A percentile compares a stretch with the other conserved stretches of the same genome.
These are phyloP conservation scores for Lysiphlebus fabarum DNA, from an alignment of 1,140 invertebrate species.

Conservation along the genomic window DNA sequence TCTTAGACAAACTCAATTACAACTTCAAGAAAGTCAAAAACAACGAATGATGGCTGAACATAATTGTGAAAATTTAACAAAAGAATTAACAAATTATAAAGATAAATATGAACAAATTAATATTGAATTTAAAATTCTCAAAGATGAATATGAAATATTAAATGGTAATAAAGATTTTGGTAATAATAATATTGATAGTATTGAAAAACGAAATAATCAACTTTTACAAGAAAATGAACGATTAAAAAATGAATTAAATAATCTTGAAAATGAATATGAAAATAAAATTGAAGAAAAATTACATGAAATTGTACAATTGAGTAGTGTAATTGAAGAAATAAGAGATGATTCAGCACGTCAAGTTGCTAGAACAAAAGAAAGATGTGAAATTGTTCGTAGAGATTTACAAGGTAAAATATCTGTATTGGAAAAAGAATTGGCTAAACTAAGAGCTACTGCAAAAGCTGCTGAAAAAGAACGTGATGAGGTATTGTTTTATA, in stretches of 20 bases:
- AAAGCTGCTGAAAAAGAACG: constrained; percentile 64
- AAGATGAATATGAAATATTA: constrained; percentile 34
- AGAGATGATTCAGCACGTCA: constrained; percentile 71
- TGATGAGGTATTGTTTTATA: constrained; percentile 57
- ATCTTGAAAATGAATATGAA: constrained; percentile 38
- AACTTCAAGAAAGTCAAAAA: constrained; percentile 68
- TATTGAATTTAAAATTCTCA: constrained; percentile 36
- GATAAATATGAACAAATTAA: constrained; percentile 55
- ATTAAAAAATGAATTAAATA: constrained; percentile 49
- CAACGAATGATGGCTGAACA: constrained; percentile 61
- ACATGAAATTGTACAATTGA: constrained; percentile 59
- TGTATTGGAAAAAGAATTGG: constrained; percentile 65
- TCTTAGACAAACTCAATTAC: constrained; percentile 68
- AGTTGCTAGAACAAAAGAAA: constrained; percentile 64
- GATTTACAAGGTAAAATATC: constrained; percentile 63
- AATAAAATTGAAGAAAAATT: constrained; percentile 48
- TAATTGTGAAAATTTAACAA: constrained; percentile 60
- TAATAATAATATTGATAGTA: constrained; percentile 51
- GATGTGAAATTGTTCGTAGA: constrained; percentile 61
- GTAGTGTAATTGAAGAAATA: constrained; percentile 64
- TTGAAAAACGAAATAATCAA: constrained; percentile 56
- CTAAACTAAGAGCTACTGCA: constrained; percentile 60
- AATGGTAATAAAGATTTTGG: constrained; percentile 41
- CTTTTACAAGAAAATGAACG: constrained; percentile 55
- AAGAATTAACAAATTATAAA: constrained; percentile 58